These are phyloP conservation scores for Ligdia adustata DNA, from an alignment of 2,888 invertebrate species.

Conservation along the genomic window DNA sequence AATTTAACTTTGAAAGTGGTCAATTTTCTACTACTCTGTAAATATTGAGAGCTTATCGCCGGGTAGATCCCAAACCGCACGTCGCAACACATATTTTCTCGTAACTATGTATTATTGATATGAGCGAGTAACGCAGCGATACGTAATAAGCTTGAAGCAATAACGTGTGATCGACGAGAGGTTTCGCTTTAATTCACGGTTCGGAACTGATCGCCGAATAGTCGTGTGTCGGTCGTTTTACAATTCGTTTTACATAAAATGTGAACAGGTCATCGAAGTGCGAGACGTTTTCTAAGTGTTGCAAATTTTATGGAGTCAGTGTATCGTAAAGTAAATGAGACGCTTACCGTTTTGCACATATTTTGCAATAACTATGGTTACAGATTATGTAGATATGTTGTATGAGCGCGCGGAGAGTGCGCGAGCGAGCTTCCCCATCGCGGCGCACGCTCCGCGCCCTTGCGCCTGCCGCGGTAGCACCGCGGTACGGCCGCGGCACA, in stretches of 20 bases:
- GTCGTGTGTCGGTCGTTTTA: constrained; percentile 77
- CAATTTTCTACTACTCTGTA: constrained; percentile 83
- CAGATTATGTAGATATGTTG: constrained; percentile 73
- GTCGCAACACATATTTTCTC: constrained; percentile 71
- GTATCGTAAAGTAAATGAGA: constrained; percentile 77
- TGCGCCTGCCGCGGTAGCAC: constrained; percentile 52
- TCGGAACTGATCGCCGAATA: constrained; percentile 72
- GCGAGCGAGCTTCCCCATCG: constrained; percentile 65
- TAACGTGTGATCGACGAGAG: constrained; percentile 73
- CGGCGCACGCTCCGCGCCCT: constrained; percentile 46
- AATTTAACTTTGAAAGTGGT: constrained; percentile 80
- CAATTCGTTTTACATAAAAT: constrained; percentile 66
- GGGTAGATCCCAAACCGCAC: constrained; percentile 77
- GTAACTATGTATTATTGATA: constrained; percentile 59
- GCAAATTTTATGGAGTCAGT: constrained; percentile 73
- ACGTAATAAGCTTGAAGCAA: constrained; percentile 79
- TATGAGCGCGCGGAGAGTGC: constrained; percentile 49
- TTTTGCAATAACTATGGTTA: constrained; percentile 79
- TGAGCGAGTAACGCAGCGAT: constrained; percentile 64
- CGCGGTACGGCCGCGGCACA: constrained; percentile 51
- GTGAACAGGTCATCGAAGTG: constrained; percentile 63
- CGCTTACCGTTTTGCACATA: constrained; percentile 82
- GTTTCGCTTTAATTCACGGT: constrained; percentile 68
- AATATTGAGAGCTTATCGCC: constrained; percentile 82
- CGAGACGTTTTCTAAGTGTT: constrained; percentile 73